phyloP scores from a whole-genome alignment of 2,113 vertebrate genomes.

The Climacteris rufus region DNA sequence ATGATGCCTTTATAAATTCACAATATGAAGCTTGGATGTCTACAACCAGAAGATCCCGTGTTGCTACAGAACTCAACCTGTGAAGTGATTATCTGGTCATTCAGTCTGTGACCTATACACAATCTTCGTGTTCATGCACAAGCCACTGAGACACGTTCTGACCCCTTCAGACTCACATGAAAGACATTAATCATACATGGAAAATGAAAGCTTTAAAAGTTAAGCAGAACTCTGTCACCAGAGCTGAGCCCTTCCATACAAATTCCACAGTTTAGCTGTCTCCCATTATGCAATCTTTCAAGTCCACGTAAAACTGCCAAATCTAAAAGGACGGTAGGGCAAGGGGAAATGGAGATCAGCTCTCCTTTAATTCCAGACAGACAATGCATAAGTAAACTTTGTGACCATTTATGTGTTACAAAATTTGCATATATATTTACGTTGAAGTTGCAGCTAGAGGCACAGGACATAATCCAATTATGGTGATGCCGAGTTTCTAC shows the following conservation, averaged over 20 bases:
- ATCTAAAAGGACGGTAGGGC: neutral
- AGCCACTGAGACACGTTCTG: neutral
- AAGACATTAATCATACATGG: neutral
- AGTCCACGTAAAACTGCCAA: neutral
- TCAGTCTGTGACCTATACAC: neutral
- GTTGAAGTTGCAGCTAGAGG: neutral
- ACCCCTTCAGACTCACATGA: neutral
- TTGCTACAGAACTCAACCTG: neutral
- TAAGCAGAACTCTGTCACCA: neutral
- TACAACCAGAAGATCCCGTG: neutral
- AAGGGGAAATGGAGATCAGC: neutral
- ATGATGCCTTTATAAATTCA: neutral
- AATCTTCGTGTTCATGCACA: neutral
- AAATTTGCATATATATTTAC: neutral
- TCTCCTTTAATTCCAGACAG: neutral
- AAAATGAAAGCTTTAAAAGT: neutral
- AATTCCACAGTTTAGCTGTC: neutral
- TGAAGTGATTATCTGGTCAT: neutral
- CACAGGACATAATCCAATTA: neutral
- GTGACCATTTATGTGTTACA: neutral
- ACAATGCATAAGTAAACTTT: neutral
- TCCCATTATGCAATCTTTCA: neutral
- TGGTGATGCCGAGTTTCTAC: neutral
- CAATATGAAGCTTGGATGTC: neutral
- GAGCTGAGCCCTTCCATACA: neutral